These are phyloP conservation scores for Meteorus sp. DNA, from an alignment of 1,140 invertebrate genomes.

Conservation along the genomic window DNA sequence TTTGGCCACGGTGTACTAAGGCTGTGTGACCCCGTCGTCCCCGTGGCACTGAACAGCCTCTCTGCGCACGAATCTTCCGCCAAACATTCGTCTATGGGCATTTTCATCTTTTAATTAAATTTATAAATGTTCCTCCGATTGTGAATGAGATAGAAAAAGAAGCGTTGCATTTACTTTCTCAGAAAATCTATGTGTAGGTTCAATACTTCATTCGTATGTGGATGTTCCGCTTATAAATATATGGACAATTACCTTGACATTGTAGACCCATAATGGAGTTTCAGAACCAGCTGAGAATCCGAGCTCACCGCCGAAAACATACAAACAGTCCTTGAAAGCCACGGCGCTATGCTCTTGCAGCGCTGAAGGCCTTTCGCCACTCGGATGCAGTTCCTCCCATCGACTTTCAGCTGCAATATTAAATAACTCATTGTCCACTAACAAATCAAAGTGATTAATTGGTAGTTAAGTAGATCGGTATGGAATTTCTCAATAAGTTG, in stretches of 20 bases:
- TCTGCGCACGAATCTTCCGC: slow-evolving; percentile 67
- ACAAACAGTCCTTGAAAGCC: slow-evolving; percentile 73
- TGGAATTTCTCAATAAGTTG: no score
- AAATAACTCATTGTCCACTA: slow-evolving; percentile 3
- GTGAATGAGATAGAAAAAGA: neutral
- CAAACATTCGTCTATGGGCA: slow-evolving; percentile 65
- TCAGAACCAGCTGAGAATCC: slow-evolving; percentile 77
- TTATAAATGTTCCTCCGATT: no score
- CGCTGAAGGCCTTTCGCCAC: slow-evolving; percentile 73
- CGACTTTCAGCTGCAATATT: slow-evolving; percentile 63
- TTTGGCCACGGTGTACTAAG: slow-evolving; percentile 74
- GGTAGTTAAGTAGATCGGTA: neutral
- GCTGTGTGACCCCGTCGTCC: slow-evolving; percentile 83
- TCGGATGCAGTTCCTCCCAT: slow-evolving; percentile 71
- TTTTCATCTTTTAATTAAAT: no score
- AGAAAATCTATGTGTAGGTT: neutral
- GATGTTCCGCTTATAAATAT: neutral
- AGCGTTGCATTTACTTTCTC: neutral
- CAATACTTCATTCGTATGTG: neutral
- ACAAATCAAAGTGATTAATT: neutral
- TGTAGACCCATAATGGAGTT: slow-evolving; percentile 86
- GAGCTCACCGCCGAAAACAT: slow-evolving; percentile 88
- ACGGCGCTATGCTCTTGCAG: slow-evolving; percentile 86
- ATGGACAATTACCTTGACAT: slow-evolving; percentile 67
- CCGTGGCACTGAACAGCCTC: slow-evolving; percentile 68